A percentile compares a stretch with the other conserved stretches of the same genome.
Evolutionary conservation across 2,113 vertebrate genomes (phyloP).

Genomic region (Oenanthe oenanthe): DNA sequence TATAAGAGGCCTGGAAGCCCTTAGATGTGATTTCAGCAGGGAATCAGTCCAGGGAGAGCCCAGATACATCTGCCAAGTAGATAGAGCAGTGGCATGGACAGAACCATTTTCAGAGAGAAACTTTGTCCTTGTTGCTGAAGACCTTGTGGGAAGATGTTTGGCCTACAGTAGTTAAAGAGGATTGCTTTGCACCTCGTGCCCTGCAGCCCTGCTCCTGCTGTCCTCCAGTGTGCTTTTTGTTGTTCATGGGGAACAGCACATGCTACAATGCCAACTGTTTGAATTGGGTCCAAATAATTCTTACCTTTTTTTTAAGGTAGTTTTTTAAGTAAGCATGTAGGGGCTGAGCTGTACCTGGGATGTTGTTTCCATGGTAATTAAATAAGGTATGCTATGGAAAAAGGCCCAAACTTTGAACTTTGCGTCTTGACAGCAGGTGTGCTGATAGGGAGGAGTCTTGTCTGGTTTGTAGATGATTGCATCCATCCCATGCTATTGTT

Average conservation of each 20-base stretch:
- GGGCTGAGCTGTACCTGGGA: background rate
- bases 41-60: fast-evolving
- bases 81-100: fast-evolving
- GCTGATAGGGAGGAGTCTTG: background rate
- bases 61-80: fast-evolving
- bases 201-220: background rate
- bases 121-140: background rate
- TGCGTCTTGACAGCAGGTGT: background rate
- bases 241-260: background rate
- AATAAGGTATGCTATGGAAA: background rate
- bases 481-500: background rate
- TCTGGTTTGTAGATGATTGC: background rate
- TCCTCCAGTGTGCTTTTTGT: background rate
- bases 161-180: background rate
- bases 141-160: background rate
- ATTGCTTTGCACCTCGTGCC: background rate
- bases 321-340: background rate
- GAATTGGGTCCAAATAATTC: background rate
- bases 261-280: background rate
- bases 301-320: background rate
- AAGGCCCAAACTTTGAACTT: background rate
- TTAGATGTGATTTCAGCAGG: fast-evolving
- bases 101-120: background rate
- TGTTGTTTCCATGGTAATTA: background rate
- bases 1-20: fast-evolving